A percentile compares a stretch with the other conserved stretches of the same genome.
phyloP scores from a whole-genome alignment of 1,140 invertebrate genomes.

The Drosophila cardini region DNA sequence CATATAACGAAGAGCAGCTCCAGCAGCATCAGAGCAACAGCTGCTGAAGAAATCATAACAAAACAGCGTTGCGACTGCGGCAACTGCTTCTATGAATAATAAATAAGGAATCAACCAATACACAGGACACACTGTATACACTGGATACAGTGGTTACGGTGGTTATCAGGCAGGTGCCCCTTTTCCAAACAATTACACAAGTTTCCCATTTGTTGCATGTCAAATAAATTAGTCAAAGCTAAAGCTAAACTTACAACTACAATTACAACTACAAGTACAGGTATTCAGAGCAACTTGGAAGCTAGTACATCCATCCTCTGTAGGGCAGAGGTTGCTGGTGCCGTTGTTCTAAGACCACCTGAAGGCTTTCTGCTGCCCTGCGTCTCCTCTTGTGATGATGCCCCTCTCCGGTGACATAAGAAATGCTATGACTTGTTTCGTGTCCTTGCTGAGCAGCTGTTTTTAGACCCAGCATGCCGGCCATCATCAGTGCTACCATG shows the following conservation, averaged over 20 bases:
- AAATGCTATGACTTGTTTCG: conserved; percentile 89
- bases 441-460: conserved; percentile 87
- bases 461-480: conserved; percentile 89
- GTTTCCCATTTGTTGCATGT: conserved; percentile 45
- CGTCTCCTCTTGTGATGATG: conserved; percentile 86
- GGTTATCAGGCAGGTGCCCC: conserved; percentile 4
- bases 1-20: conserved; percentile 59
- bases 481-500: conserved; percentile 90
- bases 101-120: conserved; percentile 34
- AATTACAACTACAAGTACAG: conserved; percentile 15
- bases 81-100: conserved; percentile 14
- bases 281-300: neutral
- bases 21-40: neutral
- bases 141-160: neutral
- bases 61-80: conserved; percentile 28
- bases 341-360: conserved; percentile 31
- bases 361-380: conserved; percentile 67
- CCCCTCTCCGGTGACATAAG: conserved; percentile 88
- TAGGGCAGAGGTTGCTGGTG: conserved; percentile 86
- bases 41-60: conserved; percentile 13
- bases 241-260: conserved; percentile 47
- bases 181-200: conserved; percentile 39
- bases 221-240: conserved; percentile 63
- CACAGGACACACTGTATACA: conserved; percentile 9
- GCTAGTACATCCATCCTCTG: conserved; percentile 85